Evolutionary conservation across 1,140 invertebrate genomes (phyloP).

Genomic region (Penaeus vannamei): DNA sequence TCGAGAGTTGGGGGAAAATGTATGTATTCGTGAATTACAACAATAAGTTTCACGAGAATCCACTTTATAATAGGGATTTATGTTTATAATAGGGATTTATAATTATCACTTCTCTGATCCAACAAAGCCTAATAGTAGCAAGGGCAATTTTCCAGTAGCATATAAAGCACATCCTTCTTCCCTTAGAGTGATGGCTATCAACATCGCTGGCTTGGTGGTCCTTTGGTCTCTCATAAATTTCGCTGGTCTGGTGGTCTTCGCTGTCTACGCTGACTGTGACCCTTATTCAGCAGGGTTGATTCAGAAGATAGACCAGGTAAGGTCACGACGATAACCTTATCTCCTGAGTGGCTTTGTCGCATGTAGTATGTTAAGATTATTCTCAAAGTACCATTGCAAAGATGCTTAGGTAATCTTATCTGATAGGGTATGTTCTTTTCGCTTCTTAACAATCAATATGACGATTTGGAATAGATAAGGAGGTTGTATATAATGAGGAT

Average conservation of each 20-base stretch:
- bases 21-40: too few species aligned
- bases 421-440: too few species aligned
- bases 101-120: too few species aligned
- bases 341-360: background rate
- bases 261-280: slow-evolving; percentile 53
- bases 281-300: slow-evolving; percentile 29
- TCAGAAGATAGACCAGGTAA: slow-evolving; percentile 52
- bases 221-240: slow-evolving; percentile 55
- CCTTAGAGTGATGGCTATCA: slow-evolving; percentile 32
- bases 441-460: too few species aligned
- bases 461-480: too few species aligned
- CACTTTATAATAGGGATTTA: too few species aligned
- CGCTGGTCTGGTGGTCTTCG: slow-evolving; percentile 45
- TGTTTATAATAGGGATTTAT: too few species aligned
- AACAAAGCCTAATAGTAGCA: too few species aligned
- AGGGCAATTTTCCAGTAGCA: too few species aligned
- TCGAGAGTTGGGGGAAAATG: too few species aligned
- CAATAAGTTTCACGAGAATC: too few species aligned
- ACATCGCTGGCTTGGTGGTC: background rate
- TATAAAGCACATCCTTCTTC: background rate
- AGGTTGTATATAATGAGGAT: too few species aligned
- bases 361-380: background rate
- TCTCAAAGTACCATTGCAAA: background rate
- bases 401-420: background rate
- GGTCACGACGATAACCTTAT: background rate